Evolutionary conservation across 2,797 vertebrate species (phyloP), one percentile per base, ranked within the genome.

Genomic region (Thalassophryne amazonica): DNA sequence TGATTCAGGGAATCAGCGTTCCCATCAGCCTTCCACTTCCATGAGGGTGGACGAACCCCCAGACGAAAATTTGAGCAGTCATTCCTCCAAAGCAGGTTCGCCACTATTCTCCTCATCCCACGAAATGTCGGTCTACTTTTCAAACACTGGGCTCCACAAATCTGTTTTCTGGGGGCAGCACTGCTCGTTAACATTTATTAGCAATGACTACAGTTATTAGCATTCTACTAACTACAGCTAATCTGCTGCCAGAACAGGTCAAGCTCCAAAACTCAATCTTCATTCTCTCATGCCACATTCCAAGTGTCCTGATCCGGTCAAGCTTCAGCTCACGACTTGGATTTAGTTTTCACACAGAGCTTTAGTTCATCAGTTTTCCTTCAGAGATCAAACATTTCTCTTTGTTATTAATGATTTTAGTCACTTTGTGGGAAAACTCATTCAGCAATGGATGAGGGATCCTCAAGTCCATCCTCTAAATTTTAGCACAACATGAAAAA

Each of bases 131-230:
- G 31, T 40, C 38, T 63, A 34, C 10, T 24, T 69, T 50, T 58
- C 22, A 51, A 23, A 49, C 50, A 33, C n/a, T 20, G 36, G 48
- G 48, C 45, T 65, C 48, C 53, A 57, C 11, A 12, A 6, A 20
- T 24, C n/a, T 7, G 29, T 69, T 25, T 43, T 40, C 34, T 51
- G 31, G 68, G 38, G 41, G 60, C 38, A 10, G 57, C n/a, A 1
- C 54, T 18, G 60, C 64, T 60, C 49, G 31, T 81, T 80, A 73
- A 2, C 53, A 35, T 22, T 69, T 68, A 78, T 77, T 77, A 80
- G 39, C 23, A 24, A 51, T 59, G 69, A 48, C 62, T 35, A 4
- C 19, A 50, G 8, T 22, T 49, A 52, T 76, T 58, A 69, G 43
- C 16, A 11, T 84, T 73, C 58, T 72, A 63, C 68, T 80, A 69